These are phyloP conservation scores for Apis mellifera DNA, from an alignment of 1,140 invertebrate species.

Conservation along the genomic window Amel_HAv3.1 CM009935.2:6611001-6611500, in stretches of 20 bases:
- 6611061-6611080: background rate
- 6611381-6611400: constrained; percentile 86
- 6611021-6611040: constrained; percentile 87
- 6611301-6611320: constrained; percentile 98
- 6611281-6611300: constrained; percentile 97
- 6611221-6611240: constrained; percentile 91
- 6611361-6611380: constrained; percentile 95
- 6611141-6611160: constrained; percentile 98
- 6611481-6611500: background rate
- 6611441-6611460: constrained; percentile 74
- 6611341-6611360: constrained; percentile 99
- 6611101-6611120: constrained; percentile 90
- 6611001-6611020: constrained; percentile 95
- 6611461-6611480: constrained; percentile 29
- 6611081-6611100: constrained; percentile 44
- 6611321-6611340: constrained; percentile 99
- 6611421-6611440: constrained; percentile 96
- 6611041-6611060: background rate
- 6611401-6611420: constrained; percentile 95
- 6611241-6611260: constrained; percentile 92
- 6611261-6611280: constrained; percentile 95
- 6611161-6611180: constrained; percentile 98
- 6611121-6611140: constrained; percentile 95
- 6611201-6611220: constrained; percentile 93
- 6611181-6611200: constrained; percentile 96